Evolutionary conservation across 2,888 invertebrate species (phyloP).

Genomic region (Pseudococcus jackbeardsleyi): DNA sequence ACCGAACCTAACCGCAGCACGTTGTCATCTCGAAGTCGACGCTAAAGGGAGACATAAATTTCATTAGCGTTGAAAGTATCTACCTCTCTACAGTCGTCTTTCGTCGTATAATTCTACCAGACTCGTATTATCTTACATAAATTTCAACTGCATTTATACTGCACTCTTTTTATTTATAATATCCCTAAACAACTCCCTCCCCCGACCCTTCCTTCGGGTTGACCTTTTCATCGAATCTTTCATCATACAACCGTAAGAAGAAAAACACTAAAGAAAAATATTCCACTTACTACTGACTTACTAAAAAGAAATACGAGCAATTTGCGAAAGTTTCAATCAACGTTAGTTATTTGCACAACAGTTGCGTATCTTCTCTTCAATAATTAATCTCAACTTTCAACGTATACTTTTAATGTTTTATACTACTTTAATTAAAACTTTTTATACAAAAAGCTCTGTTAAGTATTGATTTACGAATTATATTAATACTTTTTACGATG

Average conservation of each 20-base stretch:
- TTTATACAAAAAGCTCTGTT: not conserved
- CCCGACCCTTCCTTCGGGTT: too few relatives aligned
- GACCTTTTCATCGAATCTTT: too few relatives aligned
- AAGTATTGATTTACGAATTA: slow-evolving; percentile 29
- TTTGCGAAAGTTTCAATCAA: slow-evolving; percentile 3
- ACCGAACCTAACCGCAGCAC: not conserved
- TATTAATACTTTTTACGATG: slow-evolving; percentile 1
- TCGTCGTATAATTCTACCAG: not conserved
- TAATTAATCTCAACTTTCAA: slow-evolving; percentile 34
- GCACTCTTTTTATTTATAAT: not conserved
- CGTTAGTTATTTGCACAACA: slow-evolving; percentile 33
- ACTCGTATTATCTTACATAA: not conserved
- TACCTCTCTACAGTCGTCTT: not conserved
- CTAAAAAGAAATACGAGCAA: slow-evolving; percentile 10
- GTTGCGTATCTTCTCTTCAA: slow-evolving; percentile 33
- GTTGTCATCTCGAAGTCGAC: not conserved
- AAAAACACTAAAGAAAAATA: not conserved
- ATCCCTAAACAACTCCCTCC: too few relatives aligned
- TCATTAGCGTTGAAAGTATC: slow-evolving; percentile 11
- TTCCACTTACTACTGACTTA: too few relatives aligned
- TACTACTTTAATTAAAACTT: slow-evolving; percentile 40
- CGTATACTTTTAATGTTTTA: slow-evolving; percentile 40
- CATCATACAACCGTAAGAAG: not conserved
- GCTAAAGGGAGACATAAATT: slow-evolving; percentile 39
- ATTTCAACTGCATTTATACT: slow-evolving; percentile 10